Conservation (phyloP, 2,113 vertebrate genomes). For the Sisor rabdophorus region DNA sequence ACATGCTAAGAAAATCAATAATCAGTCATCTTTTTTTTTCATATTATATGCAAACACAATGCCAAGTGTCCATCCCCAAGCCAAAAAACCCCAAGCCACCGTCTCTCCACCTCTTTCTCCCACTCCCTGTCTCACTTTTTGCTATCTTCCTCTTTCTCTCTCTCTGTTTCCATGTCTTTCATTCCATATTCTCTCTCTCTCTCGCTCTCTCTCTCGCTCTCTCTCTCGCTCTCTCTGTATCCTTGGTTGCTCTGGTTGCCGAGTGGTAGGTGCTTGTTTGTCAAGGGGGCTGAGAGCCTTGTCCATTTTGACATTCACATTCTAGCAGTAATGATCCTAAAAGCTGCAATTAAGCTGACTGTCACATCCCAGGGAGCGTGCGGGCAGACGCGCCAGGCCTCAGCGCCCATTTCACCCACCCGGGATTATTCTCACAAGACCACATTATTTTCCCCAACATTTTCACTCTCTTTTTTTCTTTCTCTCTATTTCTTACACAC, state of each 20-base stretch:
- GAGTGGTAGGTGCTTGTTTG: constrained; percentile 64
- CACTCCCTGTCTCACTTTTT: no score
- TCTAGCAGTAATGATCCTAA: constrained; percentile 77
- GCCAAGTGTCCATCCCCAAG: neutral
- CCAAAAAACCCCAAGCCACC: neutral
- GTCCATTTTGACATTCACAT: constrained; percentile 75
- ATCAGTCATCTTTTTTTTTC: neutral
- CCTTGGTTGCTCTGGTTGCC: constrained; percentile 58
- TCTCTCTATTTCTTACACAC: constrained; percentile 22
- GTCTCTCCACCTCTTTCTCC: no score
- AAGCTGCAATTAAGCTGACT: constrained; percentile 76
- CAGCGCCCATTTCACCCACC: constrained; percentile 64
- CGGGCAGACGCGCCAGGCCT: constrained; percentile 54
- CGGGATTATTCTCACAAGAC: constrained; percentile 64
- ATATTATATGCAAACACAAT: constrained; percentile 18
- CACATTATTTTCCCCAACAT: constrained; percentile 46
- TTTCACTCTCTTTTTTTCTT: constrained; percentile 38
- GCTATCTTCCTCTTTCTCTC: no score
- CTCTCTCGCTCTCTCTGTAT: constrained; percentile 53
- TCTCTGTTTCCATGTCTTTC: no score
- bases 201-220: constrained; percentile 18
- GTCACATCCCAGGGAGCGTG: constrained; percentile 67
- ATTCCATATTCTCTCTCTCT: no score
- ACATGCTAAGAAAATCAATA: constrained; percentile 14
- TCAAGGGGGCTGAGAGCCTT: constrained; percentile 66